Conservation (phyloP, 2,113 vertebrate genomes). For the Pelobates fuscus region DNA sequence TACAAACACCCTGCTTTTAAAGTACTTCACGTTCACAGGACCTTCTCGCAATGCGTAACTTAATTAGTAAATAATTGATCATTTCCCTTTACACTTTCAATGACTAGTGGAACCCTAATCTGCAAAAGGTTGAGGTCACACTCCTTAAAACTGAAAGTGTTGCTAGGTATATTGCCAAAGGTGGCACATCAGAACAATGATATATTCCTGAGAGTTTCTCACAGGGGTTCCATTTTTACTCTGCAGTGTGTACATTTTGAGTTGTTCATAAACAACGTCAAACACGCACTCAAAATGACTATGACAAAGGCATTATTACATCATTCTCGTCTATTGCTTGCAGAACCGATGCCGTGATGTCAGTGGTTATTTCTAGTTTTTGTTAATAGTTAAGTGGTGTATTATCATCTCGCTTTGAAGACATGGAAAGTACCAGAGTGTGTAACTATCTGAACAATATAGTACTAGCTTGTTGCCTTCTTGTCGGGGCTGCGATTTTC, state of each 20-base stretch:
- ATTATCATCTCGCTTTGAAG: conserved; percentile 12
- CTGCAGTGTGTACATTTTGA: neutral
- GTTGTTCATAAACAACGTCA: neutral
- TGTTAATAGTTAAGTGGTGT: neutral
- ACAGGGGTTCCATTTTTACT: neutral
- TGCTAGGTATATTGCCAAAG: conserved; percentile 20
- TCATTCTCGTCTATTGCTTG: conserved; percentile 12
- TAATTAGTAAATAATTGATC: neutral
- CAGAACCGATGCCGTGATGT: conserved; percentile 16
- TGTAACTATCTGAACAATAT: neutral
- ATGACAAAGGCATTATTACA: neutral
- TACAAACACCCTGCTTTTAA: neutral
- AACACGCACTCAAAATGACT: neutral
- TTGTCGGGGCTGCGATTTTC: conserved; percentile 5
- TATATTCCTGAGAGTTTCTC: neutral
- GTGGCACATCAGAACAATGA: neutral
- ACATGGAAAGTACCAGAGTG: neutral
- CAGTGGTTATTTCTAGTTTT: conserved; percentile 10
- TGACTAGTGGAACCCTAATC: neutral
- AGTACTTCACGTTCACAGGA: neutral
- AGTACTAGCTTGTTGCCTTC: neutral
- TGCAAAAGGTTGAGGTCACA: neutral
- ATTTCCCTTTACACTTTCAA: neutral
- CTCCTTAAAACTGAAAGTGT: neutral
- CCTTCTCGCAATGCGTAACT: neutral